phyloP scores from a whole-genome alignment of 2,888 invertebrate genomes.

The Caenorhabditis sp. region DNA sequence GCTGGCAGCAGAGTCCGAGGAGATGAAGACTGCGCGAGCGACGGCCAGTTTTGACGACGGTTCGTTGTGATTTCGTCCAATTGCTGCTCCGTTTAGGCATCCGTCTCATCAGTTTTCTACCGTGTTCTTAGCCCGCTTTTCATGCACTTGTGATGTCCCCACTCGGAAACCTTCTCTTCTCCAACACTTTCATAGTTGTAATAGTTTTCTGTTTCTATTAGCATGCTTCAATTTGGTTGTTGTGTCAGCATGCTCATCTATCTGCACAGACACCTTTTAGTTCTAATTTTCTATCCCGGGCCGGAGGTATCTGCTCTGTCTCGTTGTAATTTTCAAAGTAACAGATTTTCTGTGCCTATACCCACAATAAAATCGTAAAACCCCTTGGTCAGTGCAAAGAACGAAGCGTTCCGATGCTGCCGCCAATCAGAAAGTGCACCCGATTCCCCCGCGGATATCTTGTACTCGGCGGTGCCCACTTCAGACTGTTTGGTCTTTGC shows the following conservation, averaged over 20 bases:
- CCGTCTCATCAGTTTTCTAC: not conserved
- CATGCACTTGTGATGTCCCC: slow-evolving; percentile 18
- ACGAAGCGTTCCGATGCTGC: slow-evolving; percentile 13
- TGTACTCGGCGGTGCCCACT: slow-evolving; percentile 34
- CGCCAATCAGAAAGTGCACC: slow-evolving; percentile 42
- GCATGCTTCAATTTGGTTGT: slow-evolving; percentile 19
- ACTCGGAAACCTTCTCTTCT: not conserved
- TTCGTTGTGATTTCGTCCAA: slow-evolving; percentile 43
- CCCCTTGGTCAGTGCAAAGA: slow-evolving; percentile 17
- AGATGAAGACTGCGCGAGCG: slow-evolving; percentile 47
- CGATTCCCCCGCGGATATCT: slow-evolving; percentile 18
- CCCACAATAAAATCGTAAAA: slow-evolving; percentile 8
- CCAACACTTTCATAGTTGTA: not conserved
- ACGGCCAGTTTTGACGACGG: slow-evolving; percentile 58
- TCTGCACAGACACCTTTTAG: slow-evolving; percentile 5
- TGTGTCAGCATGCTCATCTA: slow-evolving; percentile 24
- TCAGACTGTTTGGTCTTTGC: slow-evolving; percentile 53
- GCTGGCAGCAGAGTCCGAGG: slow-evolving; percentile 28
- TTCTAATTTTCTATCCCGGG: not conserved
- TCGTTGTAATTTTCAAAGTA: slow-evolving; percentile 19
- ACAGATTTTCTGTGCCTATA: slow-evolving; percentile 29
- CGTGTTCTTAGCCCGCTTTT: slow-evolving; percentile 39
- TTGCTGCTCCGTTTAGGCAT: slow-evolving; percentile 8
- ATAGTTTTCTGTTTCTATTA: not conserved
- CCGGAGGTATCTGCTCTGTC: slow-evolving; percentile 12